phyloP scores from a whole-genome alignment of 1,140 invertebrate genomes.

The Lasioglossum baleicum region DNA sequence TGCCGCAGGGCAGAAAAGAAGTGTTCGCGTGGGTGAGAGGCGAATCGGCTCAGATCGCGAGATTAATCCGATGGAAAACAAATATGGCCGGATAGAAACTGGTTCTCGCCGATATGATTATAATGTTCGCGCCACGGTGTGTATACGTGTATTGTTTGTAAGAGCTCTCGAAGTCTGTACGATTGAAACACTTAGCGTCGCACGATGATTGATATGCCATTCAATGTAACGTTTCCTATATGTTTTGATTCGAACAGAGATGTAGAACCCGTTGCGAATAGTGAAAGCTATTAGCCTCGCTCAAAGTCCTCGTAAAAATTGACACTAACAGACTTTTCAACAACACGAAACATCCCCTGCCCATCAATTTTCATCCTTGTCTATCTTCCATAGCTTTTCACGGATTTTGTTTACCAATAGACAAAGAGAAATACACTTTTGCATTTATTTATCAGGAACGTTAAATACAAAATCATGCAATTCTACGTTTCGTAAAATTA shows the following conservation, averaged over 20 bases:
- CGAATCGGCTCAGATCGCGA: not conserved
- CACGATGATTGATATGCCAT: not conserved
- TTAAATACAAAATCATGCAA: too few relatives aligned
- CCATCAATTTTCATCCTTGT: too few relatives aligned
- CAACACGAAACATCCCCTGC: too few relatives aligned
- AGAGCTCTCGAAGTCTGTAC: not conserved
- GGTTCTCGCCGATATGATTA: not conserved
- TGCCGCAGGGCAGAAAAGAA: not conserved
- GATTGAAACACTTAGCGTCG: not conserved
- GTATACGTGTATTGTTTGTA: not conserved
- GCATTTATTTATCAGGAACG: too few relatives aligned
- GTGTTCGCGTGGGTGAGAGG: not conserved
- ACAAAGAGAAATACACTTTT: too few relatives aligned
- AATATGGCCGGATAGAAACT: constrained; percentile 2
- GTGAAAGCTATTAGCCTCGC: not conserved
- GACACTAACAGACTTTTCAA: too few relatives aligned
- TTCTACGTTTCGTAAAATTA: too few relatives aligned
- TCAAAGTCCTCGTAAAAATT: too few relatives aligned
- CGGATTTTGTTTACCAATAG: too few relatives aligned
- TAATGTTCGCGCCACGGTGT: not conserved
- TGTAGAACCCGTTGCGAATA: not conserved
- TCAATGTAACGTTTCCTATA: not conserved
- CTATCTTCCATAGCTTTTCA: too few relatives aligned
- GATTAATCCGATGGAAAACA: constrained; percentile 2
- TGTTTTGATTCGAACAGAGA: not conserved